Evolutionary conservation across 2,797 vertebrate species (phyloP).

Genomic region (Bucorvus abyssinicus): DNA sequence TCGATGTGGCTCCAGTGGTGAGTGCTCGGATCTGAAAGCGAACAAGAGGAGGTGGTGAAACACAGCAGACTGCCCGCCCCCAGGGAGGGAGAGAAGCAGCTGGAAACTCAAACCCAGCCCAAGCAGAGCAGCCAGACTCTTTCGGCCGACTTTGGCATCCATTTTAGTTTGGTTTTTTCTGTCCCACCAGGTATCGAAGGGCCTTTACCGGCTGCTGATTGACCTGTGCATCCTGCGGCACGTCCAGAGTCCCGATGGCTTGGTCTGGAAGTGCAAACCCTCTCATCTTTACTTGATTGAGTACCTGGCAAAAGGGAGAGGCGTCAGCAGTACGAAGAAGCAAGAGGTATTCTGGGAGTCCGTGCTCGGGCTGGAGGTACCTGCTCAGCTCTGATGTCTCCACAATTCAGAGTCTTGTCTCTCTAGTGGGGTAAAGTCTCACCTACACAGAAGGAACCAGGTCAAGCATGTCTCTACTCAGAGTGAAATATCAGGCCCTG

Average conservation of each 20-base stretch:
- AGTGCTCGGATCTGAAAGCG: background rate
- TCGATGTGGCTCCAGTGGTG: background rate
- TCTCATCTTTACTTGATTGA: conserved; percentile 77
- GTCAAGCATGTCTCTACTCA: background rate
- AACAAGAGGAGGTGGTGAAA: background rate
- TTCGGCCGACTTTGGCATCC: background rate
- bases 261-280: conserved; percentile 77
- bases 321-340: background rate
- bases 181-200: background rate
- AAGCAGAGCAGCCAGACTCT: background rate
- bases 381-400: background rate
- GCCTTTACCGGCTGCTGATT: conserved; percentile 70
- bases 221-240: conserved; percentile 75
- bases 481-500: background rate
- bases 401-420: background rate
- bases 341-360: conserved; percentile 62
- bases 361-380: no score
- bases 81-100: background rate
- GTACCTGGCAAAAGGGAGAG: conserved; percentile 50
- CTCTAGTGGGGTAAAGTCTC: background rate
- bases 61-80: background rate
- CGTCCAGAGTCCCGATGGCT: conserved; percentile 75
- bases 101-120: background rate
- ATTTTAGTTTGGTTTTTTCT: background rate
- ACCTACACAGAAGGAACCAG: background rate